These are phyloP conservation scores for Drosophila albomicans DNA, from an alignment of 1,140 invertebrate species.

Conservation along the genomic window DNA sequence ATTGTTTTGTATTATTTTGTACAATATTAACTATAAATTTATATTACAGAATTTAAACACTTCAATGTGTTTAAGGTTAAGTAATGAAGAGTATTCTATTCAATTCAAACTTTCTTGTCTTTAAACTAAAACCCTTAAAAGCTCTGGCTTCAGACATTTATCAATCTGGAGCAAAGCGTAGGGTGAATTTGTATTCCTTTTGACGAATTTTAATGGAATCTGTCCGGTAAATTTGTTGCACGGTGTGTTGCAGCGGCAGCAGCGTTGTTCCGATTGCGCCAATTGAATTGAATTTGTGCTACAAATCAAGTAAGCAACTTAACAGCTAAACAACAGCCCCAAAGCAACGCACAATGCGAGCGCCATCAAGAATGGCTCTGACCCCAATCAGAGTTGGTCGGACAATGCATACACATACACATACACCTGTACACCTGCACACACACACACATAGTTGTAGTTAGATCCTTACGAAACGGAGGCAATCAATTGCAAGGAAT, in stretches of 20 bases:
- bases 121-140: background rate
- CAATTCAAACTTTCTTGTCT: too few relatives aligned
- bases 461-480: slow-evolving; percentile 45
- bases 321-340: slow-evolving; percentile 74
- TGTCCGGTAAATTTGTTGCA: slow-evolving; percentile 61
- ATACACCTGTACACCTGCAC: slow-evolving; percentile 12
- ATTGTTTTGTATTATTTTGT: too few relatives aligned
- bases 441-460: slow-evolving; percentile 26
- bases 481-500: slow-evolving; percentile 81
- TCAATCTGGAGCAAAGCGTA: slow-evolving; percentile 4
- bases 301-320: slow-evolving; percentile 83
- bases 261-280: slow-evolving; percentile 57
- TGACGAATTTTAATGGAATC: slow-evolving; percentile 36
- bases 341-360: slow-evolving; percentile 34
- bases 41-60: too few relatives aligned
- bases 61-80: too few relatives aligned
- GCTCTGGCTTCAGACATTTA: too few relatives aligned
- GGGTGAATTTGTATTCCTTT: background rate
- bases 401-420: slow-evolving; percentile 33
- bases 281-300: slow-evolving; percentile 82
- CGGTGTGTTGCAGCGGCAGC: slow-evolving; percentile 53
- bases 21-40: too few relatives aligned
- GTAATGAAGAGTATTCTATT: too few relatives aligned
- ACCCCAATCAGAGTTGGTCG: slow-evolving; percentile 66
- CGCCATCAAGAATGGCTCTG: slow-evolving; percentile 50